Evolutionary conservation across 2,113 vertebrate species (phyloP).

Genomic region (Strix uralensis): DNA sequence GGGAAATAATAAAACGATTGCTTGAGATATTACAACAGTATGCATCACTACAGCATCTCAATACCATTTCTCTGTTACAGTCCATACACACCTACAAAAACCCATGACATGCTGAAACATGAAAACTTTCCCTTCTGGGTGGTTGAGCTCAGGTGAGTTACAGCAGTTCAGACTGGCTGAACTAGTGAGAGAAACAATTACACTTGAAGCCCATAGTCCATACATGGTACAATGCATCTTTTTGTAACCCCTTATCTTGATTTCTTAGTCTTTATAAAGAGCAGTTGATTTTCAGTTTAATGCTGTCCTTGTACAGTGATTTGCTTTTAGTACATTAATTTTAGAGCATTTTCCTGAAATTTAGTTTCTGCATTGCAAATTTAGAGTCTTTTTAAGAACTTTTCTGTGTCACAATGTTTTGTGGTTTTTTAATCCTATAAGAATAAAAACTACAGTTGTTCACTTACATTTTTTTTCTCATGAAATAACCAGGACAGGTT

Average conservation of each 20-base stretch:
- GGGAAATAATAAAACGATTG: background rate
- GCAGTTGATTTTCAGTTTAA: background rate
- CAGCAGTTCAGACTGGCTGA: background rate
- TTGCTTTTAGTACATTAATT: background rate
- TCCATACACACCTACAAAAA: background rate
- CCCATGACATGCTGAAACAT: background rate
- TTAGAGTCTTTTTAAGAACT: background rate
- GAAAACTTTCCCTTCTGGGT: background rate
- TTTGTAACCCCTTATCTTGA: accelerated
- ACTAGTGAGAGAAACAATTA: background rate
- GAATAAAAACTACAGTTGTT: background rate
- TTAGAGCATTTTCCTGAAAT: background rate
- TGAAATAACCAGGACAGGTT: background rate
- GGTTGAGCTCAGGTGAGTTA: background rate
- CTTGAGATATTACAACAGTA: background rate
- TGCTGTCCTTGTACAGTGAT: background rate
- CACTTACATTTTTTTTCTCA: background rate
- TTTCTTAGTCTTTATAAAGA: background rate
- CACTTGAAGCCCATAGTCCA: background rate
- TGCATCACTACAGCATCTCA: background rate
- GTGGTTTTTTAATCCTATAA: background rate
- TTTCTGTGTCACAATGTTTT: background rate
- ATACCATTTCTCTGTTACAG: background rate
- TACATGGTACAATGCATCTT: accelerated
- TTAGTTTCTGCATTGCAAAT: background rate